These are phyloP conservation scores for Lineus longissimus DNA, from an alignment of 1,140 invertebrate genomes.

Conservation along the genomic window DNA sequence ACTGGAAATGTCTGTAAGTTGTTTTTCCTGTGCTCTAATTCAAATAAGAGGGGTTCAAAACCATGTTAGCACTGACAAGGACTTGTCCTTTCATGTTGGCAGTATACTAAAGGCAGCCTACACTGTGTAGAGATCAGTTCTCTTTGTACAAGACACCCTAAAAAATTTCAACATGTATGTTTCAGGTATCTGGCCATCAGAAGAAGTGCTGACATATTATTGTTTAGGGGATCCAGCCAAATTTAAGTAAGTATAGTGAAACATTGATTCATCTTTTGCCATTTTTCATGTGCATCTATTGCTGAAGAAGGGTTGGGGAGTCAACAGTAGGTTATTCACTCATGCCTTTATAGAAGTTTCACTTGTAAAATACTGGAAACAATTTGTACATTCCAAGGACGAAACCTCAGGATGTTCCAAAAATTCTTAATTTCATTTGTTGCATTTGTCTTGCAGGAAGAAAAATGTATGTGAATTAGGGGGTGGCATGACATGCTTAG, in stretches of 20 bases:
- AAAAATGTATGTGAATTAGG: constrained; percentile 73
- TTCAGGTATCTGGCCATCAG: constrained; percentile 75
- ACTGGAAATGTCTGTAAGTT: constrained; percentile 79
- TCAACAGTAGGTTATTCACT: too few species aligned
- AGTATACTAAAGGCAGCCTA: too few species aligned
- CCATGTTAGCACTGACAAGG: too few species aligned
- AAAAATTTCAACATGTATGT: constrained; percentile 9
- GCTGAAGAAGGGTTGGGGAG: too few species aligned
- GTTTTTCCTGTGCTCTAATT: neutral
- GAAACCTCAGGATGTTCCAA: too few species aligned
- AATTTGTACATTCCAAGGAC: too few species aligned
- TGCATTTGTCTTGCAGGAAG: constrained; percentile 43
- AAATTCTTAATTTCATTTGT: too few species aligned
- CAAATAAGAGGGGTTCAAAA: too few species aligned
- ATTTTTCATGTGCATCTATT: too few species aligned
- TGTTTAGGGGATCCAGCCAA: constrained; percentile 64
- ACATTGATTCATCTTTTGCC: too few species aligned
- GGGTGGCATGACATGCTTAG: constrained; percentile 78
- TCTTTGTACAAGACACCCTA: neutral
- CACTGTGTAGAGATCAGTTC: neutral
- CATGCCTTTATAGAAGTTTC: neutral
- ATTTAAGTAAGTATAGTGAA: constrained; percentile 59
- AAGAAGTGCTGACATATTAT: constrained; percentile 77
- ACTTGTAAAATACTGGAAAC: too few species aligned
- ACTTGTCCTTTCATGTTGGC: too few species aligned